These are phyloP conservation scores for Microchirus variegatus DNA, from an alignment of 2,797 vertebrate species.

Conservation along the genomic window DNA sequence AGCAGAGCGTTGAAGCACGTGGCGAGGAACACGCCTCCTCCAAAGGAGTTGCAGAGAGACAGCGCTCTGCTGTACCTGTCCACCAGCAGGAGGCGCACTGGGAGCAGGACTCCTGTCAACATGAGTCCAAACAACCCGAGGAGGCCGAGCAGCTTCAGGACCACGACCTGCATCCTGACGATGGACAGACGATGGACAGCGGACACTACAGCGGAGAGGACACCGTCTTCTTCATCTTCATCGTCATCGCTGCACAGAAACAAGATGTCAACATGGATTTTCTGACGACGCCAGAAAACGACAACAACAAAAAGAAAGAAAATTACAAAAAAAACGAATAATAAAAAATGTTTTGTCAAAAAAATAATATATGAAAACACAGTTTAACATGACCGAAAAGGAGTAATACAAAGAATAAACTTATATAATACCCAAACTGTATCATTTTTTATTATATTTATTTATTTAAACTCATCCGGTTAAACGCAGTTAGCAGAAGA, in stretches of 20 bases:
- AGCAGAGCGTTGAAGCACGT: conserved; percentile 90
- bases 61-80: conserved; percentile 83
- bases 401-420: no score
- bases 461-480: no score
- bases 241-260: neutral
- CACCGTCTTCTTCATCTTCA: neutral
- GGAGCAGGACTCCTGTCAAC: conserved; percentile 88
- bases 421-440: no score
- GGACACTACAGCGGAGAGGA: neutral
- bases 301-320: no score
- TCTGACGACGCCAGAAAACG: no score
- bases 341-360: no score
- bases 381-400: no score
- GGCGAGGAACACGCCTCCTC: conserved; percentile 93
- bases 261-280: no score
- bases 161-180: conserved; percentile 81
- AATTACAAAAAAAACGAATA: no score
- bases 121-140: conserved; percentile 86
- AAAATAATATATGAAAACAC: no score
- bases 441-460: no score
- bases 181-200: neutral
- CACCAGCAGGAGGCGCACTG: conserved; percentile 84
- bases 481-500: no score
- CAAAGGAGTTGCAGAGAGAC: conserved; percentile 88
- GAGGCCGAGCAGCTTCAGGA: conserved; percentile 88